Percentiles rank a stretch among this genome's conserved stretches.
phyloP scores from a whole-genome alignment of 2,888 invertebrate genomes.

The Mechanitis messenoides region DNA sequence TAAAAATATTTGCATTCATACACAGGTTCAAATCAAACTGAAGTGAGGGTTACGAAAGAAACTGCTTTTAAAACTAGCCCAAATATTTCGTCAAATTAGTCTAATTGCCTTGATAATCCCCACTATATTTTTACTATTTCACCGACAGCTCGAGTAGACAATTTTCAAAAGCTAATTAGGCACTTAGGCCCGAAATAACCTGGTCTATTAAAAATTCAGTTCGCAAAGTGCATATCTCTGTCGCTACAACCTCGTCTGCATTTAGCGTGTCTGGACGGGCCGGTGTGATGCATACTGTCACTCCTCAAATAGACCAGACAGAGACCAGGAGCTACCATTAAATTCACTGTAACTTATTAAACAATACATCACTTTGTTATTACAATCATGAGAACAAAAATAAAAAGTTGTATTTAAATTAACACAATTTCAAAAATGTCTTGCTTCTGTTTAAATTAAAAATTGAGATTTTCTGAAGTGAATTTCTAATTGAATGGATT shows the following conservation, averaged over 20 bases:
- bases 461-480: no score
- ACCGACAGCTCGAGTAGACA: conserved; percentile 17
- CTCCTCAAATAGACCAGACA: conserved; percentile 51
- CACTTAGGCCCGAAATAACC: conserved; percentile 56
- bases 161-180: conserved; percentile 51
- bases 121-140: conserved; percentile 15
- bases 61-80: not conserved
- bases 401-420: not conserved
- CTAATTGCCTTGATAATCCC: conserved; percentile 11
- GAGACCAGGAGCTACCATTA: conserved; percentile 34
- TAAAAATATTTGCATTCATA: no score
- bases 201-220: conserved; percentile 65
- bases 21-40: no score
- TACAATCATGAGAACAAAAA: not conserved
- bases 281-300: conserved; percentile 40
- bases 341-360: not conserved
- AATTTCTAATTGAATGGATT: no score
- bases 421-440: no score
- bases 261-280: conserved; percentile 57
- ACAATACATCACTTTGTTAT: not conserved
- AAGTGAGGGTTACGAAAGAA: not conserved
- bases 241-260: conserved; percentile 60
- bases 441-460: no score
- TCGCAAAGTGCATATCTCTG: conserved; percentile 69
- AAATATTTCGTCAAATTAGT: not conserved